Evolutionary conservation across 2,888 invertebrate genomes (phyloP), one percentile per base, ranked within the genome.

Genomic region (Noctua fimbriata): DNA sequence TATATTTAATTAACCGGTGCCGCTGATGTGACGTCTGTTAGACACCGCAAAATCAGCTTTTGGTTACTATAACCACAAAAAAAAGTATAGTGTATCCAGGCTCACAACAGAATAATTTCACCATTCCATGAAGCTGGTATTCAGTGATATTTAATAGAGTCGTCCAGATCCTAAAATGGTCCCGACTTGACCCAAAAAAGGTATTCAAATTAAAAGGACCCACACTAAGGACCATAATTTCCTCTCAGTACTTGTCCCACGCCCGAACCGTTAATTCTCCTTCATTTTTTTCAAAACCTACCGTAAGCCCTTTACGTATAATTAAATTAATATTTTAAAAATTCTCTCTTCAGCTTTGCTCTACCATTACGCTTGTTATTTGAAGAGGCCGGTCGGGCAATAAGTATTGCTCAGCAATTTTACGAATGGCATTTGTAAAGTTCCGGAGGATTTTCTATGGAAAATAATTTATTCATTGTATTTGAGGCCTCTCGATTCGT

Each of bases 301-400:
- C 87, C 80, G 73, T 84, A 85, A 87, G 83, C 90, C 88, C 90
- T 91, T 92, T 82, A 88, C 87, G 90, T 88, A 91, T 92, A 92
- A 92, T 92, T 92, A 90, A 91, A 91, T 90, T 89, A 91, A 89
- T 86, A 78, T 78, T 85, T 75, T 60, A 85, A 76, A 85, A 81
- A 71, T 83, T 87, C 81, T 78, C 76, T 79, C 75, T 76, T 73
- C 66, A 81, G 70, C 49, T 70, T 73, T 69, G 75, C 79, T 18
- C 72, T 52, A 75, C 69, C 75, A 81, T 80, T 47, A 47, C 86
- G 86, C 84, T 82, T 83, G 78, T 84, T 87, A 87, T 87, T 87
- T 84, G 65, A 73, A 78, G 81, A 88, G 78, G 80, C 18, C 55
- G 47, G 66, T 55, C 47, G 80, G 55, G 86, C 74, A 86, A 83